Evolutionary conservation across 2,113 vertebrate genomes (phyloP), one percentile per base, ranked within the genome.

Genomic region (Pitta sordida): DNA sequence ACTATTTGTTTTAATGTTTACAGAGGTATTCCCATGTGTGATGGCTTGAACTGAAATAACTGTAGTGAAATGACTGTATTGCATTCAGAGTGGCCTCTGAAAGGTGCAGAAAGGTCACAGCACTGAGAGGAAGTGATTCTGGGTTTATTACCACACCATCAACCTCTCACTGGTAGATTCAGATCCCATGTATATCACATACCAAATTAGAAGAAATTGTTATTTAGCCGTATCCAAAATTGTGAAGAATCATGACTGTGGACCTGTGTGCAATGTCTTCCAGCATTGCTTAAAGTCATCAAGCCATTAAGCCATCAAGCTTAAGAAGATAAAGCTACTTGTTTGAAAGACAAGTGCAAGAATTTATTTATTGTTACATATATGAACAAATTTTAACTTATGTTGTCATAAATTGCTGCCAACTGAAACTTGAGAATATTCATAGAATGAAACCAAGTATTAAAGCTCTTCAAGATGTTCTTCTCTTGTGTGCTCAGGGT

Each of bases 401-500:
- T 23, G 5, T 5, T 11, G 34, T 24, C 1, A 48, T 8, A 52
- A 29, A 46, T 22, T 32, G 10, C 15, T 71, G 15, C 0, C 5
- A 34, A 37, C 8, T 34, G 46, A 21, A 30, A n/a, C 9, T 7
- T 56, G 6, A 52, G 5, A 56, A n/a, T 53, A 64, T 24, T 80
- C 21, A 14, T 15, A 23, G 7, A 21, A 34, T 30, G 6, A 77
- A 43, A 10, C n/a, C 20, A 56, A 39, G 4, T 27, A 10, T 15
- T 13, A 77, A 43, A 6, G 9, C 4, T 52, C 12, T 60, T 43
- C 21, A 49, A 13, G 9, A 22, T 3, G 22, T 41, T 6, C 5
- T 32, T 3, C 1, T 43, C 3, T 32, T 60, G 20, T 5, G 7
- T 7, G 5, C 23, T 30, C 3, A 1, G 6, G 9, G 1, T n/a